phyloP scores from a whole-genome alignment of 1,140 invertebrate species.

The Trachymyrmex cornetzi region DNA sequence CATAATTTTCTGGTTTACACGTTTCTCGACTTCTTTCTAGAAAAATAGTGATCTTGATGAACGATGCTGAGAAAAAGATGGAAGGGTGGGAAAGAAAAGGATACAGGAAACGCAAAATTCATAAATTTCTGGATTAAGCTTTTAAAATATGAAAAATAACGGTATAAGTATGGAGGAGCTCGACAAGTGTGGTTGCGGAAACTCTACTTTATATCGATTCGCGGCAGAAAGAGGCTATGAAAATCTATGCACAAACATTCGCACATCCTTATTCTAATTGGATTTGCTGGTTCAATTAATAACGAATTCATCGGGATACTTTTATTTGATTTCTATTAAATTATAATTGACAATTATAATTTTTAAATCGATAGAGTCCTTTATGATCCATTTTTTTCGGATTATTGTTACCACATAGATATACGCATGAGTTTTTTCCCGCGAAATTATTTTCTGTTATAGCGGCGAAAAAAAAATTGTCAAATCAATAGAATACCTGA shows the following conservation, averaged over 20 bases:
- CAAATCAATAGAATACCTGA: not conserved
- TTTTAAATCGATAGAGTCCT: not conserved
- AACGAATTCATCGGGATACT: not conserved
- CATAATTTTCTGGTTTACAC: not conserved
- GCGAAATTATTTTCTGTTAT: not conserved
- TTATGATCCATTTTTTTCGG: not conserved
- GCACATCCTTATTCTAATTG: not conserved
- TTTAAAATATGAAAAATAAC: conserved; percentile 77
- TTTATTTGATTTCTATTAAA: not conserved
- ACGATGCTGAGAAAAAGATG: not conserved
- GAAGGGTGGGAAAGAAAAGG: conserved; percentile 19
- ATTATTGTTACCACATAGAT: not conserved
- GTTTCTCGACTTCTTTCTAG: not conserved
- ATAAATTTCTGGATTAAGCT: conserved; percentile 77
- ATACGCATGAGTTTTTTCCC: not conserved
- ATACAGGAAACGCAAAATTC: conserved; percentile 55
- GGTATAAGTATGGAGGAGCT: conserved; percentile 55
- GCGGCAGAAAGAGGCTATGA: conserved; percentile 20
- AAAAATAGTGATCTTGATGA: not conserved
- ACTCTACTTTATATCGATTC: conserved; percentile 61
- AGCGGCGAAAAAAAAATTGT: not conserved
- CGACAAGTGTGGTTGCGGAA: not conserved
- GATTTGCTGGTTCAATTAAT: conserved; percentile 17
- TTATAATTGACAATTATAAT: too few relatives aligned
- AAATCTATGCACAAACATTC: conserved; percentile 15